These are phyloP conservation scores for Anoncus sp. DNA, from an alignment of 2,888 invertebrate species.

Conservation along the genomic window DNA sequence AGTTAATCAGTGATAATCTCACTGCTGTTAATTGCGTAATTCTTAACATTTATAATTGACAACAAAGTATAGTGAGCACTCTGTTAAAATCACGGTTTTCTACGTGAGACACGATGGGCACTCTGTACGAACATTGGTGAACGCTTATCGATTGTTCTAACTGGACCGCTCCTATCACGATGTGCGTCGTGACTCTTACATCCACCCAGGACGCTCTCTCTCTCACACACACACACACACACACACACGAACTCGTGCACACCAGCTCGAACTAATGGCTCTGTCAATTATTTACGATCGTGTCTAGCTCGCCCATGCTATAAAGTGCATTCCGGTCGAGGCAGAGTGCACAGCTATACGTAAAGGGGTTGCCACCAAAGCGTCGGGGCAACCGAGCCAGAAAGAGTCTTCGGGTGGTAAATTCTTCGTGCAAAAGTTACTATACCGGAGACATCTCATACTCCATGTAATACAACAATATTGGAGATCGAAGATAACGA, in stretches of 20 bases:
- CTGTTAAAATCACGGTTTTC: neutral
- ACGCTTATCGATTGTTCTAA: slow-evolving; percentile 50
- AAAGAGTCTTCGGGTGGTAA: slow-evolving; percentile 47
- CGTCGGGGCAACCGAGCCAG: slow-evolving; percentile 23
- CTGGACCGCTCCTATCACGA: slow-evolving; percentile 17
- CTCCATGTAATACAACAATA: slow-evolving; percentile 20
- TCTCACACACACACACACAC: neutral
- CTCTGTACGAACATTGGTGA: slow-evolving; percentile 12
- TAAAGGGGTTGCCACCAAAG: slow-evolving; percentile 49
- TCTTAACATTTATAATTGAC: neutral
- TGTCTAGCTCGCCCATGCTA: slow-evolving; percentile 48
- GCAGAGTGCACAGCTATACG: slow-evolving; percentile 39
- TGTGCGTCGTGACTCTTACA: slow-evolving; percentile 11
- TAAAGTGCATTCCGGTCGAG: slow-evolving; percentile 57
- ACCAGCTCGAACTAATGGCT: slow-evolving; percentile 55
- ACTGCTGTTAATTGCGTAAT: too few species aligned
- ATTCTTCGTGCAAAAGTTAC: slow-evolving; percentile 38
- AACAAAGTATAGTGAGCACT: neutral
- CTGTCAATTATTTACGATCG: slow-evolving; percentile 63
- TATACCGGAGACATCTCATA: slow-evolving; percentile 8
- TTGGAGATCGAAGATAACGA: slow-evolving; percentile 23
- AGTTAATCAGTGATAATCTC: too few species aligned
- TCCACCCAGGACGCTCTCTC: neutral
- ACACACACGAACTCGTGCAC: slow-evolving; percentile 6
- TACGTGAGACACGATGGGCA: neutral